These are phyloP conservation scores for Lasaia peninsularis DNA, from an alignment of 1,140 invertebrate genomes.

Conservation along the genomic window DNA sequence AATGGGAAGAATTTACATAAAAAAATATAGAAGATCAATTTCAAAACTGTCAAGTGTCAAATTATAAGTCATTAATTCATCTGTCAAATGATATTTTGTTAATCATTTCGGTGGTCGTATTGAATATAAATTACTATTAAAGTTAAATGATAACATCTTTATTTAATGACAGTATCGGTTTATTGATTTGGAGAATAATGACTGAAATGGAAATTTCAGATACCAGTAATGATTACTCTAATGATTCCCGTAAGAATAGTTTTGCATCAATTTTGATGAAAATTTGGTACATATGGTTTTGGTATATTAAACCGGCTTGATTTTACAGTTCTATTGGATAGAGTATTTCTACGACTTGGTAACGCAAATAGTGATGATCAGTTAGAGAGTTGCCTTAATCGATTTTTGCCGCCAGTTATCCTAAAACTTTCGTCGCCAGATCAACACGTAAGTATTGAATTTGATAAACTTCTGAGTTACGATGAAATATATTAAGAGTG, in stretches of 20 bases:
- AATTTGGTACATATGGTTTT: slow-evolving; percentile 26
- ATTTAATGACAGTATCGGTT: neutral
- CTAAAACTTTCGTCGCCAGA: slow-evolving; percentile 89
- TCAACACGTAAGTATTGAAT: neutral
- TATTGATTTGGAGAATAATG: slow-evolving; percentile 29
- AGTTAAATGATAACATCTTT: neutral
- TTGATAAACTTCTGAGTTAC: too few species aligned
- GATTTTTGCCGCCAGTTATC: slow-evolving; percentile 93
- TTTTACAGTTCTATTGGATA: slow-evolving; percentile 86
- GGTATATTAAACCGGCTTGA: slow-evolving; percentile 22
- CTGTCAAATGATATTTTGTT: slow-evolving; percentile 4
- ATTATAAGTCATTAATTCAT: too few species aligned
- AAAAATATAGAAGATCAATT: too few species aligned
- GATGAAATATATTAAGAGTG: too few species aligned
- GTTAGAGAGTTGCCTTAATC: slow-evolving; percentile 87
- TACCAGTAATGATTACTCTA: slow-evolving; percentile 56
- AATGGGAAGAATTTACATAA: too few species aligned
- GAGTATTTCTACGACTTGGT: slow-evolving; percentile 92
- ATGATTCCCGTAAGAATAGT: slow-evolving; percentile 58
- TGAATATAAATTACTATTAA: neutral
- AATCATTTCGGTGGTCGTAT: neutral
- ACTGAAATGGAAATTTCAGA: slow-evolving; percentile 68
- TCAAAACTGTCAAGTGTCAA: neutral
- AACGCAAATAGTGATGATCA: slow-evolving; percentile 93
- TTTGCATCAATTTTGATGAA: neutral